Conservation (phyloP, 1,140 invertebrate genomes). For the Heliconius hermathena region DNA sequence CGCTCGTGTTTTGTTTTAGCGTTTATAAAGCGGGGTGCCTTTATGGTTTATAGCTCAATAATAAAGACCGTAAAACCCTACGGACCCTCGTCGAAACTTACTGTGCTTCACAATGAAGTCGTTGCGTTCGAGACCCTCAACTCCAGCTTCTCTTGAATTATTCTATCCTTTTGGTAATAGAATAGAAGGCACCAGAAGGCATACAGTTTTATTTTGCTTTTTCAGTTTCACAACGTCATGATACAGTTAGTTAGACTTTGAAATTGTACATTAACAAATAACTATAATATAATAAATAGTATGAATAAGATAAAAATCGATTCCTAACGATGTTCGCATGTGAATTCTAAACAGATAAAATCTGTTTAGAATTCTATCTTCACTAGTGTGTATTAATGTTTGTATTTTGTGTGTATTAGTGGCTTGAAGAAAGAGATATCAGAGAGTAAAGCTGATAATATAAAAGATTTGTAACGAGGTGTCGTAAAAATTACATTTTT, state of each 20-base stretch:
- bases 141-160: slow-evolving; percentile 31
- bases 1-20: slow-evolving; percentile 67
- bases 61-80: slow-evolving; percentile 63
- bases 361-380: too few species aligned
- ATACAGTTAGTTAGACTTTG: background rate
- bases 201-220: background rate
- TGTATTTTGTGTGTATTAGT: too few species aligned
- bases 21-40: slow-evolving; percentile 64
- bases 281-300: too few species aligned
- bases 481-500: too few species aligned
- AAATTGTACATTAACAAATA: too few species aligned
- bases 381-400: too few species aligned
- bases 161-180: slow-evolving; percentile 21
- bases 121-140: slow-evolving; percentile 37
- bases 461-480: too few species aligned
- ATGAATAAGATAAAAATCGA: too few species aligned
- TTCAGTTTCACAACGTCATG: background rate
- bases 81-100: slow-evolving; percentile 57
- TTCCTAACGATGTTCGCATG: too few species aligned
- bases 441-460: too few species aligned
- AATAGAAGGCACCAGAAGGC: background rate
- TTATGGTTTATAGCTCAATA: slow-evolving; percentile 75
- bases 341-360: too few species aligned
- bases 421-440: too few species aligned
- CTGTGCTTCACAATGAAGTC: slow-evolving; percentile 61